These are phyloP conservation scores for Theropithecus gelada DNA, from an alignment of 2,113 vertebrate species.

Conservation along the genomic window DNA sequence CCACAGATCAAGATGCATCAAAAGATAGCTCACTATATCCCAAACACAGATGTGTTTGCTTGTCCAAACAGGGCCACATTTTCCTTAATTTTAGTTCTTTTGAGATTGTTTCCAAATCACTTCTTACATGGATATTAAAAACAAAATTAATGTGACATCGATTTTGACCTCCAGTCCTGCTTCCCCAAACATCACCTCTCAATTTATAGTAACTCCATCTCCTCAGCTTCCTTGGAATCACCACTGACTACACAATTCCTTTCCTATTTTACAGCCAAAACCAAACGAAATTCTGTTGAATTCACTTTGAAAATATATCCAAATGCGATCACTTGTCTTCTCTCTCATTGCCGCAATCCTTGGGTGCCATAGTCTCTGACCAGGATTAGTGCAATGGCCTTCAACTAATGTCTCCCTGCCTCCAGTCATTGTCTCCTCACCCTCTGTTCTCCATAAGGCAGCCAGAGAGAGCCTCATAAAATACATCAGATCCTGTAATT, in stretches of 20 bases:
- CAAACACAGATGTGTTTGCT: slow-evolving; percentile 5
- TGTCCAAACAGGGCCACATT: background rate
- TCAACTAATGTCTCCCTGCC: background rate
- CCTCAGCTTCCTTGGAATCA: background rate
- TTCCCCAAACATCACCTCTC: background rate
- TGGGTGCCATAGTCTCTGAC: background rate
- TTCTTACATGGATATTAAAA: background rate
- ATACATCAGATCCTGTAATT: background rate
- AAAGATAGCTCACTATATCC: background rate
- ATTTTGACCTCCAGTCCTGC: background rate
- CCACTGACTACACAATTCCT: background rate
- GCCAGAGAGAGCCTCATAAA: background rate
- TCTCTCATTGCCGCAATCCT: background rate
- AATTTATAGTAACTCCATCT: background rate
- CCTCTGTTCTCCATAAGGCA: background rate
- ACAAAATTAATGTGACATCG: background rate
- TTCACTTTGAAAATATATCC: background rate
- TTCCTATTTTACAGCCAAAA: background rate
- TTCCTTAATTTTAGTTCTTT: slow-evolving; percentile 29
- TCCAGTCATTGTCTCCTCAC: rapidly evolving
- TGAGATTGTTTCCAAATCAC: slow-evolving; percentile 26
- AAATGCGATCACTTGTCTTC: background rate
- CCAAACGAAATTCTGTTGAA: background rate
- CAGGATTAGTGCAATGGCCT: background rate
- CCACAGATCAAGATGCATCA: background rate